Percentiles rank a stretch among this genome's conserved stretches.
Conservation (phyloP, 1,140 invertebrate species). For the Oryctes rhinoceros region DNA sequence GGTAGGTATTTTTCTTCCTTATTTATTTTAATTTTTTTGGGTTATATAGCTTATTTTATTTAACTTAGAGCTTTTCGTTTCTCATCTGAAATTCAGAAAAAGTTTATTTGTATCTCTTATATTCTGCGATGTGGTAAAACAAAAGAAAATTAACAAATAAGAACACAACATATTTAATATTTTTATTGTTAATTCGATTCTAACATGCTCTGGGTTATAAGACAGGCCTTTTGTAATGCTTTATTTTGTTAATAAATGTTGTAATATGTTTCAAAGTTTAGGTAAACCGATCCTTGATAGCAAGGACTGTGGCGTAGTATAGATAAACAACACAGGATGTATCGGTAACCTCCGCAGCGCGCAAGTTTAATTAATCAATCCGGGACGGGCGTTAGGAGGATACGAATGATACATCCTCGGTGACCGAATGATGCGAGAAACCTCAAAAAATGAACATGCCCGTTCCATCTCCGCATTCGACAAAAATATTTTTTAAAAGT, state of each 20-base stretch:
- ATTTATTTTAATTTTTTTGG: background rate
- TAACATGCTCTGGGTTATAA: constrained; percentile 22
- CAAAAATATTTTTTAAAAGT: too few species aligned
- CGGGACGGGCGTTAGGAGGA: too few species aligned
- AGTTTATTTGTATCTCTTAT: constrained; percentile 16
- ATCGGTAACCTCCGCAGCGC: too few species aligned
- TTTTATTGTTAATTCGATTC: constrained; percentile 8
- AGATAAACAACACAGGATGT: too few species aligned
- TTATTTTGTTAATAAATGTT: background rate
- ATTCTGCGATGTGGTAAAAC: background rate
- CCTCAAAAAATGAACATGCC: too few species aligned
- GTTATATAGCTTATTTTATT: constrained; percentile 14
- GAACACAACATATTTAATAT: background rate
- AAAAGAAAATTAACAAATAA: background rate
- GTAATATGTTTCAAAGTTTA: background rate
- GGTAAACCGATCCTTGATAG: too few species aligned
- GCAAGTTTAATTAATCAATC: too few species aligned
- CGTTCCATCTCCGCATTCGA: too few species aligned
- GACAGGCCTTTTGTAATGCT: background rate
- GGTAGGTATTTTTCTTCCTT: constrained; percentile 6
- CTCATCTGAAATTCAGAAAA: constrained; percentile 30
- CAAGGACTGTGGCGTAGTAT: too few species aligned
- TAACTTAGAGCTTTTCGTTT: constrained; percentile 20
- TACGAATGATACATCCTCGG: too few species aligned
- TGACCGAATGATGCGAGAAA: too few species aligned